Conservation (phyloP, 2,113 vertebrate species). For the Otus sunia region DNA sequence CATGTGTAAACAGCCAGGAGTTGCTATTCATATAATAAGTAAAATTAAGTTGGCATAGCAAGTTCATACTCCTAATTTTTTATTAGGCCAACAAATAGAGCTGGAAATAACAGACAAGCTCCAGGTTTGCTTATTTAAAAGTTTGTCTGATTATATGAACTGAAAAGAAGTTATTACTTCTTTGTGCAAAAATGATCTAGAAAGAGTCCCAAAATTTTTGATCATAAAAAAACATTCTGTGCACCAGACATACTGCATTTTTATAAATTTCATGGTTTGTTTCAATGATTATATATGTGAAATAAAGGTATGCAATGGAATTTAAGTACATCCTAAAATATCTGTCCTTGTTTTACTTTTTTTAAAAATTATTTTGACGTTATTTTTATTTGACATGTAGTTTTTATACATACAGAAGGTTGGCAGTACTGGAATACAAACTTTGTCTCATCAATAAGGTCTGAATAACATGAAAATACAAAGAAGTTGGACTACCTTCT, state of each 20-base stretch:
- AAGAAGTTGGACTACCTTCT: background rate
- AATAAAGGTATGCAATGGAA: background rate
- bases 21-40: background rate
- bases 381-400: background rate
- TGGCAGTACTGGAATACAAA: background rate
- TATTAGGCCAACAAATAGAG: background rate
- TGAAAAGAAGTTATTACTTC: background rate
- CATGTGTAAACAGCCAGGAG: background rate
- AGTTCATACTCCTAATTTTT: background rate
- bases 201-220: background rate
- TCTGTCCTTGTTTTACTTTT: background rate
- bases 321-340: background rate
- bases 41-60: background rate
- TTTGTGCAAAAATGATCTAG: background rate
- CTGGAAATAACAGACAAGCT: background rate
- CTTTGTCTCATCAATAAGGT: background rate
- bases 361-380: background rate
- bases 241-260: background rate
- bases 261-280: background rate
- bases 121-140: background rate
- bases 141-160: background rate
- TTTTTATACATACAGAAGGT: background rate
- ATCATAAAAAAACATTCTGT: background rate
- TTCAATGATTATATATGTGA: background rate
- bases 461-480: background rate